Evolutionary conservation across 2,113 vertebrate genomes (phyloP).

Genomic region (Leucoraja erinaceus): DNA sequence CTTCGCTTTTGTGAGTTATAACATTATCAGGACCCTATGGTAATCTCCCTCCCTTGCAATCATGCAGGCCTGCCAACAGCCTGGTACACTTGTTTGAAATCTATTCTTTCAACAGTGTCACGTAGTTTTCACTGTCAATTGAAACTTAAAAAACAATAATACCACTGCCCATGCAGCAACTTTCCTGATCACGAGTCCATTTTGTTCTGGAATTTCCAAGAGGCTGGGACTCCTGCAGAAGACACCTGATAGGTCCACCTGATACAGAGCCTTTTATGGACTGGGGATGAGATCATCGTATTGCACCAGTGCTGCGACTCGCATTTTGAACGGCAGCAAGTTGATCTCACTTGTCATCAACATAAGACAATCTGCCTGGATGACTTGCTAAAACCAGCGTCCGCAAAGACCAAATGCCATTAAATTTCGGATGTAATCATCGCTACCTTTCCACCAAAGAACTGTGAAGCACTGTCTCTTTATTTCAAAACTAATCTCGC

Average conservation of each 20-base stretch:
- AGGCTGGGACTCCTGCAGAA: neutral
- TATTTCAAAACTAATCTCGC: neutral
- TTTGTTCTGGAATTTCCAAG: neutral
- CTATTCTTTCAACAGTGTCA: neutral
- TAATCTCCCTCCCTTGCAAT: neutral
- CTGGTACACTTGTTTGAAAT: neutral
- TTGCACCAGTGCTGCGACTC: neutral
- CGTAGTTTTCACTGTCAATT: neutral
- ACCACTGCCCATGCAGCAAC: neutral
- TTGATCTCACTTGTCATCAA: slow-evolving; percentile 1
- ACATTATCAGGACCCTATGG: neutral
- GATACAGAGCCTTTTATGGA: slow-evolving; percentile 1
- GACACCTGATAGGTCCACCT: neutral
- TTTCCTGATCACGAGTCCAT: neutral
- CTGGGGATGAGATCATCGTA: neutral
- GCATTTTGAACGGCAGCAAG: neutral
- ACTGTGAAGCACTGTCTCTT: neutral
- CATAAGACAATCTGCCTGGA: neutral
- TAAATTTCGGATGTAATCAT: neutral
- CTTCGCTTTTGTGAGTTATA: neutral
- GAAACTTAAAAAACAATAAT: neutral
- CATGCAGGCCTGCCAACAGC: neutral
- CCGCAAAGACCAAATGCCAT: neutral
- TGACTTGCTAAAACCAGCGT: neutral
- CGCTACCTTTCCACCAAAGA: too few species aligned